A percentile compares a stretch with the other conserved stretches of the same genome.
phyloP scores from a whole-genome alignment of 2,888 invertebrate genomes.

The Drosophila anomalipes region DNA sequence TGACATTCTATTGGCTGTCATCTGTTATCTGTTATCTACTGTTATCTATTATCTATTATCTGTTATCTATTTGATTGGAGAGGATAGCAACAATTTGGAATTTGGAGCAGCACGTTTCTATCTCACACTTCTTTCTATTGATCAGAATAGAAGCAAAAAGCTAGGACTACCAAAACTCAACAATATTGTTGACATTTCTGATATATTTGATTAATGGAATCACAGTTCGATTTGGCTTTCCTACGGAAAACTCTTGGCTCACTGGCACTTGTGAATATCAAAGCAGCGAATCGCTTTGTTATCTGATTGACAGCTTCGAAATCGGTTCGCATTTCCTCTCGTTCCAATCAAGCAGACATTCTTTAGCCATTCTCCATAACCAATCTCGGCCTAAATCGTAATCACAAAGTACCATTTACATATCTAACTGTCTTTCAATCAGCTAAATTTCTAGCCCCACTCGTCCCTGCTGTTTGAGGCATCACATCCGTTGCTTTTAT shows the following conservation, averaged over 20 bases:
- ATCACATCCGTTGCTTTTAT: slow-evolving; percentile 70
- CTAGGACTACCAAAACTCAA: background rate
- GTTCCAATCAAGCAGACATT: slow-evolving; percentile 16
- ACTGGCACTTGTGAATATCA: slow-evolving; percentile 24
- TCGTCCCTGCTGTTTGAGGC: slow-evolving; percentile 53
- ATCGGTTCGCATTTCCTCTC: slow-evolving; percentile 32
- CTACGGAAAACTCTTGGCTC: background rate
- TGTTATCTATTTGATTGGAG: background rate
- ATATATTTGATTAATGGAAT: background rate
- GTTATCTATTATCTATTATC: background rate
- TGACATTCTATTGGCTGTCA: slow-evolving; percentile 21
- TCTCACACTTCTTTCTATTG: slow-evolving; percentile 7
- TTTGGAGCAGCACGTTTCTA: slow-evolving; percentile 34
- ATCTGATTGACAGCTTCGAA: slow-evolving; percentile 55
- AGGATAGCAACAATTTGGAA: slow-evolving; percentile 42
- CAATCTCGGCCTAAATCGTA: slow-evolving; percentile 38
- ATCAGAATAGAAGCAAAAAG: background rate
- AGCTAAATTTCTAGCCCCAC: slow-evolving; percentile 55
- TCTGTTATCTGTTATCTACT: background rate
- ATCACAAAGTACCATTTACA: slow-evolving; percentile 20
- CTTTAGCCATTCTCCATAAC: slow-evolving; percentile 33
- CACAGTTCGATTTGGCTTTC: background rate
- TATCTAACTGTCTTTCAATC: slow-evolving; percentile 76
- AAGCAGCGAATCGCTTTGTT: slow-evolving; percentile 45
- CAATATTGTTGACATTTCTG: background rate